phyloP scores from a whole-genome alignment of 2,888 invertebrate species.

The Elmis aenea region DNA sequence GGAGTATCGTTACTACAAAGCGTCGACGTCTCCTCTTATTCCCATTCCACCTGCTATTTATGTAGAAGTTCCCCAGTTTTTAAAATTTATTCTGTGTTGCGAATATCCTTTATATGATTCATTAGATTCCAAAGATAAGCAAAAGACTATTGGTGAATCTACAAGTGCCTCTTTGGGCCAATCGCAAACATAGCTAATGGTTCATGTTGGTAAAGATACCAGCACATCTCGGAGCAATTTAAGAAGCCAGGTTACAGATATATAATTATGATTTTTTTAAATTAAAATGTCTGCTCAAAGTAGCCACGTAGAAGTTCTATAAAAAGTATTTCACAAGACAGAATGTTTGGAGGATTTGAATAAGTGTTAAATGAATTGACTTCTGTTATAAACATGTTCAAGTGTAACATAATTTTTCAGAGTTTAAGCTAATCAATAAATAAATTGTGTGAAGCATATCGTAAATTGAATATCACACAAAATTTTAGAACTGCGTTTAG shows the following conservation, averaged over 20 bases:
- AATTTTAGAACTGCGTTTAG: too few relatives aligned
- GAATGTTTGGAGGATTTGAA: too few relatives aligned
- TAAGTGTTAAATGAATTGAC: too few relatives aligned
- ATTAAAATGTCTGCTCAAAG: neutral
- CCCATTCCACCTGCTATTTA: conserved; percentile 84
- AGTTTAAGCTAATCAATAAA: too few relatives aligned
- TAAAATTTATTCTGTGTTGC: conserved; percentile 81
- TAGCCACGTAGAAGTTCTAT: neutral
- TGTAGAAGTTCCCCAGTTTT: conserved; percentile 75
- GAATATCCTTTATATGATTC: conserved; percentile 86
- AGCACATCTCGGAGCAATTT: conserved; percentile 15
- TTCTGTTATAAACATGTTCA: too few relatives aligned
- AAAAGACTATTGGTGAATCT: conserved; percentile 60
- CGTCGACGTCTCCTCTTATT: conserved; percentile 82
- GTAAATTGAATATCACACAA: too few relatives aligned
- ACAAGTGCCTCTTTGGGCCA: conserved; percentile 66
- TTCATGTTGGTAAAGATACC: conserved; percentile 43
- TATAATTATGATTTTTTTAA: conserved; percentile 7
- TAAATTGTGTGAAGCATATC: too few relatives aligned
- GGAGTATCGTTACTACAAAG: conserved; percentile 82
- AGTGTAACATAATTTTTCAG: too few relatives aligned
- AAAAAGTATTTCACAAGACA: too few relatives aligned
- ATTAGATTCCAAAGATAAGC: conserved; percentile 58
- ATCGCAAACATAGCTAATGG: conserved; percentile 67
- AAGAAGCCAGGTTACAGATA: conserved; percentile 14